Conservation (phyloP, 2,797 vertebrate genomes). For the Coregonus suidteri region DNA sequence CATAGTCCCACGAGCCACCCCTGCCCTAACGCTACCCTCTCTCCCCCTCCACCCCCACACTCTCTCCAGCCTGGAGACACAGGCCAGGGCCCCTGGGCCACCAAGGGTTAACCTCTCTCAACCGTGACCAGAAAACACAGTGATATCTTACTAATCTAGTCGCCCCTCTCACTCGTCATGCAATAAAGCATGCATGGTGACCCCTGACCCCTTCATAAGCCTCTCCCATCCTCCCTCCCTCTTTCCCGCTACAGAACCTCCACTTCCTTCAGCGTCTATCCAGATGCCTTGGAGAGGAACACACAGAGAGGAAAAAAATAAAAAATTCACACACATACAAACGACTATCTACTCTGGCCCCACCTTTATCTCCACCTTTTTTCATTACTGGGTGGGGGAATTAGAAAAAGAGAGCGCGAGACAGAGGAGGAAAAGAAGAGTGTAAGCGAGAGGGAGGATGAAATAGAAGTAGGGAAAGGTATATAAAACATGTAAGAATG, state of each 20-base stretch:
- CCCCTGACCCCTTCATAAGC: slow-evolving; percentile 69
- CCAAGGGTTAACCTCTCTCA: slow-evolving; percentile 74
- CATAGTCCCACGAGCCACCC: slow-evolving; percentile 70
- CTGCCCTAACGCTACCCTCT: slow-evolving; percentile 68
- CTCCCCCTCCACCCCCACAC: slow-evolving; percentile 20
- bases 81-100: slow-evolving; percentile 58
- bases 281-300: slow-evolving; percentile 41
- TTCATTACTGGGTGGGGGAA: background rate
- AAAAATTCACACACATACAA: slow-evolving; percentile 10
- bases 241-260: slow-evolving; percentile 32
- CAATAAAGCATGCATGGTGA: slow-evolving; percentile 74
- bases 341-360: slow-evolving; percentile 15
- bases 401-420: slow-evolving; percentile 7
- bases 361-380: slow-evolving; percentile 11
- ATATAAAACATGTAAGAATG: background rate
- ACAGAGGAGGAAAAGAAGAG: slow-evolving; percentile 1
- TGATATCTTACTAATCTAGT: slow-evolving; percentile 80
- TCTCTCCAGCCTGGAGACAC: slow-evolving; percentile 45
- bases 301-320: slow-evolving; percentile 20
- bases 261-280: slow-evolving; percentile 38
- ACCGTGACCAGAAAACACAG: slow-evolving; percentile 75
- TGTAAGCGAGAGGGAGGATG: slow-evolving; percentile 1
- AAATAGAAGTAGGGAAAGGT: slow-evolving; percentile 57
- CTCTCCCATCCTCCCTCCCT: slow-evolving; percentile 44
- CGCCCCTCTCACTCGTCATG: slow-evolving; percentile 71